A percentile compares a stretch with the other conserved stretches of the same genome.
Evolutionary conservation across 2,888 invertebrate species (phyloP).

Genomic region (Amphipyra berbera): DNA sequence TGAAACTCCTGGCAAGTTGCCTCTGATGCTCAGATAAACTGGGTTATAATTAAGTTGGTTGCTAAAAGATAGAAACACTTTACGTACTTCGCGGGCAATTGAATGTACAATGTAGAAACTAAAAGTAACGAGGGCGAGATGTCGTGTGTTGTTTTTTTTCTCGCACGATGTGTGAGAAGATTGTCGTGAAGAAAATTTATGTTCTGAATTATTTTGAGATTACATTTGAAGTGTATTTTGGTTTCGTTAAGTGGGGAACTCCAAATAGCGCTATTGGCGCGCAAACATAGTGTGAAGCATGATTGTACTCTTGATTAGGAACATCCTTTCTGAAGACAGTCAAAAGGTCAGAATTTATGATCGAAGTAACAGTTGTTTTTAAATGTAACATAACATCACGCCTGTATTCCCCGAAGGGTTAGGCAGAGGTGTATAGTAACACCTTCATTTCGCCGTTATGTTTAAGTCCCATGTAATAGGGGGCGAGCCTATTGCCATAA

Average conservation of each 20-base stretch:
- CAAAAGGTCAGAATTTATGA: no score
- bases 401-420: no score
- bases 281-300: no score
- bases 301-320: not conserved
- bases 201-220: slow-evolving; percentile 48
- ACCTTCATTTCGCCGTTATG: no score
- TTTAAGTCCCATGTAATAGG: no score
- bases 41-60: slow-evolving; percentile 64
- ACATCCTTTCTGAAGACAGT: no score
- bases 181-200: slow-evolving; percentile 37
- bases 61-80: slow-evolving; percentile 56
- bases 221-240: slow-evolving; percentile 46
- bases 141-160: slow-evolving; percentile 33
- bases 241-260: slow-evolving; percentile 39
- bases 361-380: no score
- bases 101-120: slow-evolving; percentile 33
- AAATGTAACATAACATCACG: no score
- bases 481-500: no score
- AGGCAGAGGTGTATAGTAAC: no score
- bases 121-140: slow-evolving; percentile 9
- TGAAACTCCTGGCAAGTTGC: slow-evolving; percentile 67
- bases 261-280: slow-evolving; percentile 5
- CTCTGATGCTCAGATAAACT: slow-evolving; percentile 59
- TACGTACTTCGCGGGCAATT: slow-evolving; percentile 48
- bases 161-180: slow-evolving; percentile 10